Evolutionary conservation across 2,888 invertebrate species (phyloP).

Genomic region (Erynnis tages): DNA sequence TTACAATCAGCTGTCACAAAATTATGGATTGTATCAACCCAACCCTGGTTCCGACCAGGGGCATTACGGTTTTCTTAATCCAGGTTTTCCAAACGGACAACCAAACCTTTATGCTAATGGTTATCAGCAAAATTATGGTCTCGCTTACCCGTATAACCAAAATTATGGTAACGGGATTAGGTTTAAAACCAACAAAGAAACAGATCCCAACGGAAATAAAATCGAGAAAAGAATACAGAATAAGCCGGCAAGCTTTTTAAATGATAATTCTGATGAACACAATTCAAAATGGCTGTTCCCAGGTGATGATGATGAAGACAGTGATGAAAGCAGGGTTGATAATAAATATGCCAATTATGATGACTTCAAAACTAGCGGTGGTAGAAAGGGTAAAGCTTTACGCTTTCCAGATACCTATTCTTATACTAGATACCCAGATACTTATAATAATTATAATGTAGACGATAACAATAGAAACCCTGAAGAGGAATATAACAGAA

Average conservation of each 20-base stretch:
- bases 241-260: slow-evolving; percentile 39
- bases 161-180: slow-evolving; percentile 38
- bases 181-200: slow-evolving; percentile 35
- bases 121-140: slow-evolving; percentile 42
- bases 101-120: slow-evolving; percentile 29
- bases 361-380: slow-evolving; percentile 25
- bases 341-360: slow-evolving; percentile 18
- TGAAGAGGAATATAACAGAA: slow-evolving; percentile 25
- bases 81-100: slow-evolving; percentile 9
- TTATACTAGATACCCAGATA: slow-evolving; percentile 23
- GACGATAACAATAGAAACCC: slow-evolving; percentile 23
- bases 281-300: slow-evolving; percentile 57
- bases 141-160: slow-evolving; percentile 43
- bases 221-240: slow-evolving; percentile 64
- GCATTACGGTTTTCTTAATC: slow-evolving; percentile 31
- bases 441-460: slow-evolving; percentile 16
- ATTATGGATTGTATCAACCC: slow-evolving; percentile 39
- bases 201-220: slow-evolving; percentile 29
- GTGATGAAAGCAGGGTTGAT: slow-evolving; percentile 25
- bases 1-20: slow-evolving; percentile 54
- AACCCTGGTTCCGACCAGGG: slow-evolving; percentile 19
- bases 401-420: slow-evolving; percentile 39
- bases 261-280: slow-evolving; percentile 34
- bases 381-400: slow-evolving; percentile 36
- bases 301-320: slow-evolving; percentile 30